These are phyloP conservation scores for Pyxicephalus adspersus DNA, from an alignment of 2,113 vertebrate species.

Conservation along the genomic window DNA sequence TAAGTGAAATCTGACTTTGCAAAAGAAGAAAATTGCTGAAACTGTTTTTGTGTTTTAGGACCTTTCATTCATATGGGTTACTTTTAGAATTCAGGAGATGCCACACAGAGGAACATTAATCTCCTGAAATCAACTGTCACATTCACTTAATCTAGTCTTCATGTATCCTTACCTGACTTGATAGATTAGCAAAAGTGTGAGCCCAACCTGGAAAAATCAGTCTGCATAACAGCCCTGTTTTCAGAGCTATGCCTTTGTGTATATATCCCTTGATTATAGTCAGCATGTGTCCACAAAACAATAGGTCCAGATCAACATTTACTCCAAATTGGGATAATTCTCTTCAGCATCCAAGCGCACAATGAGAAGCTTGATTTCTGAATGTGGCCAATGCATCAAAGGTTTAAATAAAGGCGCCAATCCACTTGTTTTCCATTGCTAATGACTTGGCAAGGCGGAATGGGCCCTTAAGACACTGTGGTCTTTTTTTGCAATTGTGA, in stretches of 20 bases:
- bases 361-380: too few species aligned
- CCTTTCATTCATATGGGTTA: not conserved
- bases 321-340: too few species aligned
- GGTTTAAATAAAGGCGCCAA: too few species aligned
- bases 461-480: too few species aligned
- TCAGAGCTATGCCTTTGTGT: not conserved
- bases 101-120: slow-evolving; percentile 29
- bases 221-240: slow-evolving; percentile 7
- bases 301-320: too few species aligned
- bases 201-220: slow-evolving; percentile 33
- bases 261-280: not conserved
- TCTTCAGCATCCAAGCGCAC: too few species aligned
- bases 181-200: slow-evolving; percentile 44
- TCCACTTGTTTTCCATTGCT: too few species aligned
- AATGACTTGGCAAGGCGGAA: too few species aligned
- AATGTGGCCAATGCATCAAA: too few species aligned
- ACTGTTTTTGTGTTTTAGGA: not conserved
- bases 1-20: not conserved
- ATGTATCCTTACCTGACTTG: slow-evolving; percentile 38
- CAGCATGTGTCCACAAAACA: too few species aligned
- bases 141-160: slow-evolving; percentile 41
- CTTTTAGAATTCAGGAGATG: slow-evolving; percentile 30
- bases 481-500: too few species aligned
- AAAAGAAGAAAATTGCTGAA: not conserved
- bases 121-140: slow-evolving; percentile 46